Evolutionary conservation across 2,113 vertebrate species (phyloP).

Genomic region (Corydoras maculifer): DNA sequence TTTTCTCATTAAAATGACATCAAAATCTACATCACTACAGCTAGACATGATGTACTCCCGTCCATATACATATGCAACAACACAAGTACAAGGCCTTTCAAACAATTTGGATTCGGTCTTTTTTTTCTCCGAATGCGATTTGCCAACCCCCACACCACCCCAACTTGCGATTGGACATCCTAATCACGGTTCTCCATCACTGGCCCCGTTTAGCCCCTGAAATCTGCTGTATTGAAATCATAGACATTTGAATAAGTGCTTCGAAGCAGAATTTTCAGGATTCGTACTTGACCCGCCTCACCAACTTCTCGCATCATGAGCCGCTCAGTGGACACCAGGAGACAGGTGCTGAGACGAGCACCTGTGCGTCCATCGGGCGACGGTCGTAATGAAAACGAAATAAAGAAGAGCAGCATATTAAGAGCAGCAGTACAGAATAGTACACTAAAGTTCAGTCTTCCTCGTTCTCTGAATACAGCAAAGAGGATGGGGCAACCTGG

Average conservation of each 20-base stretch:
- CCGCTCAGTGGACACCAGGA: no score
- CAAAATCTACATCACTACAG: slow-evolving; percentile 57
- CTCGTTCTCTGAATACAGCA: no score
- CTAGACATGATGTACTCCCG: slow-evolving; percentile 43
- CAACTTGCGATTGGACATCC: slow-evolving; percentile 22
- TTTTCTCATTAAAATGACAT: slow-evolving; percentile 51
- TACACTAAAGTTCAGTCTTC: not conserved
- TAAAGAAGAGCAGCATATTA: slow-evolving; percentile 50
- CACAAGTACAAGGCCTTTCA: slow-evolving; percentile 46
- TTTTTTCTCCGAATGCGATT: slow-evolving; percentile 16
- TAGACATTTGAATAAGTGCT: no score
- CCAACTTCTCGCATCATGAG: no score
- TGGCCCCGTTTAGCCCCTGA: no score
- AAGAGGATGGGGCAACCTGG: no score
- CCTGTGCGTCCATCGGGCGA: slow-evolving; percentile 2
- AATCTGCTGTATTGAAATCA: no score
- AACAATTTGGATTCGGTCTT: slow-evolving; percentile 38
- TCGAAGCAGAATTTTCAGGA: no score
- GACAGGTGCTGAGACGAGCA: slow-evolving; percentile 2
- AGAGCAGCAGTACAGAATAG: slow-evolving; percentile 44
- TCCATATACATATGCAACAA: slow-evolving; percentile 54
- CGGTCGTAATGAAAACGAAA: slow-evolving; percentile 30
- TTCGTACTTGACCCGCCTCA: no score
- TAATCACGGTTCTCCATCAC: no score
- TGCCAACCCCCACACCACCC: slow-evolving; percentile 32